These are phyloP conservation scores for Plotosus lineatus DNA, from an alignment of 2,113 vertebrate species.

Conservation along the genomic window DNA sequence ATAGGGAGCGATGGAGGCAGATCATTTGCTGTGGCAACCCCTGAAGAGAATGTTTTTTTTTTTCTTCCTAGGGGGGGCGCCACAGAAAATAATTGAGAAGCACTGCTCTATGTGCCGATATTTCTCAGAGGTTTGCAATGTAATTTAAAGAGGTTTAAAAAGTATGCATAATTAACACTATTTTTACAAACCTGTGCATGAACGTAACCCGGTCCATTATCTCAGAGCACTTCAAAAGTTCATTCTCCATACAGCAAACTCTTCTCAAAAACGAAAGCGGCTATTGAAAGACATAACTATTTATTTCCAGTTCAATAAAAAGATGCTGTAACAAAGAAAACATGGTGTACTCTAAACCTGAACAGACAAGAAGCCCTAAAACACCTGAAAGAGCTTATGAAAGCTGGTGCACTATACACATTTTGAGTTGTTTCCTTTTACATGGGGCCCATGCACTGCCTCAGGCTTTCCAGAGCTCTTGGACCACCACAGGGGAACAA, in stretches of 20 bases:
- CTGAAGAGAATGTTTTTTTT: too few species aligned
- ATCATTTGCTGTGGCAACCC: too few species aligned
- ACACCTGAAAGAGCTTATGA: conserved; percentile 51
- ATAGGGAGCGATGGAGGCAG: too few species aligned
- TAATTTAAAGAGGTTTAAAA: conserved; percentile 10
- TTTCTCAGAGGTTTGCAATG: too few species aligned
- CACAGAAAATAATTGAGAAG: too few species aligned
- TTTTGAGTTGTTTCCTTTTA: conserved; percentile 64
- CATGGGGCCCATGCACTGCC: conserved; percentile 60
- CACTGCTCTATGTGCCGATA: too few species aligned
- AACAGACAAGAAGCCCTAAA: conserved; percentile 57
- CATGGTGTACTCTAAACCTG: conserved; percentile 38
- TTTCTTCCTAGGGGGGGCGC: too few species aligned
- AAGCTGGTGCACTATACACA: conserved; percentile 62
- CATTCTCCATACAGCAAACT: conserved; percentile 22
- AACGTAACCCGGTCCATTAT: conserved; percentile 45
- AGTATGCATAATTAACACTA: conserved; percentile 12
- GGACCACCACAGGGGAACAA: conserved; percentile 56
- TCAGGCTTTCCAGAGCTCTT: conserved; percentile 51
- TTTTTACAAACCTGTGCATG: conserved; percentile 26
- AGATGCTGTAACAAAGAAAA: conserved; percentile 37
- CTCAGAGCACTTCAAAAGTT: conserved; percentile 37
- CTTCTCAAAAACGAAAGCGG: conserved; percentile 33
- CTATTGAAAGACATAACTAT: conserved; percentile 37
- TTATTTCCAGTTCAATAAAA: conserved; percentile 48